These are phyloP conservation scores for Lacerta agilis DNA, from an alignment of 2,797 vertebrate genomes.

Conservation along the genomic window DNA sequence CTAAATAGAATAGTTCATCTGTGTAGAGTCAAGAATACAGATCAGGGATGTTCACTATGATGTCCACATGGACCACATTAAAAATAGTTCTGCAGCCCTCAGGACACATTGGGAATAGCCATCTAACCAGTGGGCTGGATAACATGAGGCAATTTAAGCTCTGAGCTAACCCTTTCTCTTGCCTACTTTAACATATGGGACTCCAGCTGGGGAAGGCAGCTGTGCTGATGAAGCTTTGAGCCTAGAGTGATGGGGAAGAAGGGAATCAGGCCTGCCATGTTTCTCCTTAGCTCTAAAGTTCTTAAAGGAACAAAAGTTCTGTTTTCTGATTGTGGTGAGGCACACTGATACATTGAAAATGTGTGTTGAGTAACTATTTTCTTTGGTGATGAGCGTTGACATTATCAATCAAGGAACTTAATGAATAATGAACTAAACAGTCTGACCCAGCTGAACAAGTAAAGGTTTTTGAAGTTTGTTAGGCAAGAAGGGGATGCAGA, in stretches of 20 bases:
- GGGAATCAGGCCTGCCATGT: not conserved
- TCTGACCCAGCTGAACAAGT: not conserved
- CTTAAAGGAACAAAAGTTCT: not conserved
- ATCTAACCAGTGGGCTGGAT: not conserved
- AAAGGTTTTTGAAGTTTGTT: not conserved
- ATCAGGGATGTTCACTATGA: too few relatives aligned
- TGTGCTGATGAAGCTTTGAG: not conserved
- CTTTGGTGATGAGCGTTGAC: not conserved
- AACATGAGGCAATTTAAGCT: not conserved
- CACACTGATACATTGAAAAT: not conserved
- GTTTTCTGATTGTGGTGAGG: not conserved
- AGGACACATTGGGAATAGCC: not conserved
- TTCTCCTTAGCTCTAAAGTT: not conserved
- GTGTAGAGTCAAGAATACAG: not conserved
- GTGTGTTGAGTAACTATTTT: not conserved
- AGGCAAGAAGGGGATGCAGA: not conserved
- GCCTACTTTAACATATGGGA: not conserved
- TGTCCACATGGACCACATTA: not conserved
- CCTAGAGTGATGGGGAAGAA: not conserved
- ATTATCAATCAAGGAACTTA: not conserved
- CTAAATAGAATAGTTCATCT: not conserved
- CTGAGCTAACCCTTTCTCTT: not conserved
- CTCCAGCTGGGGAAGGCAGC: not conserved
- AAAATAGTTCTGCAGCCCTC: not conserved
- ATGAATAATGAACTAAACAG: not conserved